Conservation (phyloP, 64 coral and sea anemone species). For the Hydrozoanthus tunicans region DNA sequence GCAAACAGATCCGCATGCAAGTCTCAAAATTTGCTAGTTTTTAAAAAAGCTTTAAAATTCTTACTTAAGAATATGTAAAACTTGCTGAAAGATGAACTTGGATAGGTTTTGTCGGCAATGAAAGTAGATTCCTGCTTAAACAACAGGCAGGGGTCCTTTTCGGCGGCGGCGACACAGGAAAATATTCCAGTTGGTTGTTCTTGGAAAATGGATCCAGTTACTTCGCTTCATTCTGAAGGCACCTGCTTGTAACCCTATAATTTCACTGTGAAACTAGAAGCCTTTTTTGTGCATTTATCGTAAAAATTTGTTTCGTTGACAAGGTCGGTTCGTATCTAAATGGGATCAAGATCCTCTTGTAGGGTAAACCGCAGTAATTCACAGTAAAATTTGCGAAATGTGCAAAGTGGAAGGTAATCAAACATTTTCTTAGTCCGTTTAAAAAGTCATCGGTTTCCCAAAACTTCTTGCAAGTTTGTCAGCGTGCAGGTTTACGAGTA, state of each 20-base stretch:
- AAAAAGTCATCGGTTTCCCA: neutral
- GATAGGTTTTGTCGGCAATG: neutral
- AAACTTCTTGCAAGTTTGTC: neutral
- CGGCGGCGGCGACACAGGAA: slow-evolving; percentile 8
- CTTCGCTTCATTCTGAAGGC: neutral
- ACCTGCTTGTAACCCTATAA: slow-evolving; percentile 19
- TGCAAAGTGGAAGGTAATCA: neutral
- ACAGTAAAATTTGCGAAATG: neutral
- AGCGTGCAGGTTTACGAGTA: neutral
- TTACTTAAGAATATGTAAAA: neutral
- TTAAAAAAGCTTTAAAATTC: neutral
- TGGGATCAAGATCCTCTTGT: slow-evolving; percentile 41
- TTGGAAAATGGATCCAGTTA: neutral
- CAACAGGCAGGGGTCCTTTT: neutral
- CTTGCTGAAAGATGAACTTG: neutral
- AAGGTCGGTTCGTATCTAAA: slow-evolving; percentile 25
- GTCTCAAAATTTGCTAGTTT: neutral
- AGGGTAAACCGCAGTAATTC: slow-evolving; percentile 49
- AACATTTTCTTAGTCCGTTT: neutral
- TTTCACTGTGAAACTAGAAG: slow-evolving; percentile 4
- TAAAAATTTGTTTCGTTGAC: slow-evolving; percentile 1
- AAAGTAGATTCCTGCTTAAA: slow-evolving; percentile 1
- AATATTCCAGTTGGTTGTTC: neutral
- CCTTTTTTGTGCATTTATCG: slow-evolving; percentile 19
- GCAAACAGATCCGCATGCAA: slow-evolving; percentile 11